Base-by-base conservation (phyloP, 2,113 vertebrate genomes). In the Trematocara zebra region DNA sequence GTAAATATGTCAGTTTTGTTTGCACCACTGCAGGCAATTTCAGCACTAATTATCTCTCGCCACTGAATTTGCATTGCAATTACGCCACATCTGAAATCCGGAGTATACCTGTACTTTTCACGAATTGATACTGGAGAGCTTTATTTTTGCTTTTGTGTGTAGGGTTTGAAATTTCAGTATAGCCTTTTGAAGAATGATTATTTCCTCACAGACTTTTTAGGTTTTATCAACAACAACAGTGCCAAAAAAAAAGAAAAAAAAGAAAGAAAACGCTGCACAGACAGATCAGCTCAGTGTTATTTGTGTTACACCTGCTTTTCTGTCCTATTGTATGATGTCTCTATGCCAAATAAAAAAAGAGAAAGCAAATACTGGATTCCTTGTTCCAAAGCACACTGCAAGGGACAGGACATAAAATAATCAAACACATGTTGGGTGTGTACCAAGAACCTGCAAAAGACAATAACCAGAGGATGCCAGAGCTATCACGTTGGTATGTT, bases 401-500 rank as follows among this genome's bases (percentile, higher is more conserved):
- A 5, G 11, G 64, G 42, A 26, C 44, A 40, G 54, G 59, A 79
- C 14, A 85, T 12, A 80, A 42, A 85, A 81, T 78, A 72, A 84
- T 56, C 47, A 56, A 69, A 79, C 64, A 28, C 61, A 31, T 28
- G 74, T 56, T 79, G 79, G 79, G 81, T 59, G 87, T 90, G 80
- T 80, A 20, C n/a, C 37, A 85, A 69, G 26, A 57, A 85, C 76
- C 64, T 67, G 10, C 7, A n/a, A 74, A 59, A 80, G 17, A 83
- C 59, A 74, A 78, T 79, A 20, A 37, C 37, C 8, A 86, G 37
- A 84, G 40, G 11, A 82, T 17, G 53, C 44, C 47, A 79, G 44
- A 23, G 67, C 80, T 49, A 83, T 52, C 26, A 51, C 3, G 2
- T 11, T n/a, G 69, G 26, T 31, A 76, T 76, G 44, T 51, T 31